Conservation (phyloP, 1,140 invertebrate species). For the Drosophila lacteicornis region DNA sequence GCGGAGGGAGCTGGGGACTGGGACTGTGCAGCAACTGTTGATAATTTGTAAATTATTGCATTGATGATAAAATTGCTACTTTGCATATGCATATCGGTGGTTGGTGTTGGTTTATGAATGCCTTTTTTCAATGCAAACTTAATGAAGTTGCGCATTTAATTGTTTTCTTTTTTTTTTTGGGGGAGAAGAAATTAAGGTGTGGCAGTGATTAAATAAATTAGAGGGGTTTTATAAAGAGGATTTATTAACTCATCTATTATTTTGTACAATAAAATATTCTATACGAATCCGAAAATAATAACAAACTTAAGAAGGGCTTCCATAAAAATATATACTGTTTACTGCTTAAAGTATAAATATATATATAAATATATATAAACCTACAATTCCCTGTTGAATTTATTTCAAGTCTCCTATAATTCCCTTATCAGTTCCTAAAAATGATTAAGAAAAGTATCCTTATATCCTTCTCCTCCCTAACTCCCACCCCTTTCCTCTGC, state of each 20-base stretch:
- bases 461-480: not conserved
- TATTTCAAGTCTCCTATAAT: too few species aligned
- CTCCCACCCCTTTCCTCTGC: not conserved
- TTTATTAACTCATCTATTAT: too few species aligned
- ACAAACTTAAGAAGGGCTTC: too few species aligned
- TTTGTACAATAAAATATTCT: too few species aligned
- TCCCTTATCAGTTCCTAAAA: too few species aligned
- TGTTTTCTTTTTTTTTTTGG: slow-evolving; percentile 1
- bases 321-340: too few species aligned
- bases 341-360: too few species aligned
- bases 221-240: not conserved
- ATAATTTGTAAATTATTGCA: slow-evolving; percentile 67
- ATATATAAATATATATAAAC: too few species aligned
- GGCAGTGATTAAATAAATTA: not conserved
- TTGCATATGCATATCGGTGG: slow-evolving; percentile 26
- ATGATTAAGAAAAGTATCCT: not conserved
- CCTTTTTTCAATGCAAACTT: slow-evolving; percentile 44
- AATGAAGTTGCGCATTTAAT: slow-evolving; percentile 46
- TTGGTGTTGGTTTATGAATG: not conserved
- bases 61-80: slow-evolving; percentile 46
- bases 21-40: slow-evolving; percentile 38
- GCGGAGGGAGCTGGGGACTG: not conserved
- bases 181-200: not conserved
- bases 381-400: too few species aligned
- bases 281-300: too few species aligned